Percentiles rank a stretch among this genome's conserved stretches.
phyloP scores from a whole-genome alignment of 2,888 invertebrate genomes.

The Pristionchus fissidentatus region DNA sequence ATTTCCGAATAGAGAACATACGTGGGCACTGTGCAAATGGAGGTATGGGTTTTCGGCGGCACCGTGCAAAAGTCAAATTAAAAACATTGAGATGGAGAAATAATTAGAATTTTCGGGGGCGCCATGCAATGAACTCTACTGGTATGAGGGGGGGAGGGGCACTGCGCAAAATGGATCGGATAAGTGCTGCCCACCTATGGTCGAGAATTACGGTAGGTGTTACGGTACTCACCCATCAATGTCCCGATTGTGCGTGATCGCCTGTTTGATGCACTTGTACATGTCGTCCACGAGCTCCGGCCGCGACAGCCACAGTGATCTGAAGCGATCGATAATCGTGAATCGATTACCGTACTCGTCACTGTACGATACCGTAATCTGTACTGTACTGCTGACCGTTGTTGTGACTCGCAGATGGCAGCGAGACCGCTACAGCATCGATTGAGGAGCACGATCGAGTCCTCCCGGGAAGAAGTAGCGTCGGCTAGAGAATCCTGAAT shows the following conservation, averaged over 20 bases:
- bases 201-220: background rate
- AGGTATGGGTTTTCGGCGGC: too few species aligned
- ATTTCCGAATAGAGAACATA: background rate
- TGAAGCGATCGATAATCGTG: background rate
- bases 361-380: background rate
- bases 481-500: background rate
- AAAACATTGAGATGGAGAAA: background rate
- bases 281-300: conserved; percentile 64
- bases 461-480: too few species aligned
- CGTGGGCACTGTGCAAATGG: too few species aligned
- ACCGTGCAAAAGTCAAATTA: too few species aligned
- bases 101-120: too few species aligned
- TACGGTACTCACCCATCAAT: conserved; percentile 57
- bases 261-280: conserved; percentile 58
- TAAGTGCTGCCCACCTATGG: too few species aligned
- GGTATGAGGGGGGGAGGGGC: background rate
- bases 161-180: background rate
- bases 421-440: conserved; percentile 28
- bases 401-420: conserved; percentile 42
- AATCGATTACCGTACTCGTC: background rate
- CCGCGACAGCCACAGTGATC: conserved; percentile 63
- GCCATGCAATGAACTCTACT: too few species aligned
- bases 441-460: conserved; percentile 35
- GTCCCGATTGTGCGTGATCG: conserved; percentile 61
- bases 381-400: conserved; percentile 6